Evolutionary conservation across 2,888 invertebrate species (phyloP).

Genomic region (Temnothorax ravouxi): DNA sequence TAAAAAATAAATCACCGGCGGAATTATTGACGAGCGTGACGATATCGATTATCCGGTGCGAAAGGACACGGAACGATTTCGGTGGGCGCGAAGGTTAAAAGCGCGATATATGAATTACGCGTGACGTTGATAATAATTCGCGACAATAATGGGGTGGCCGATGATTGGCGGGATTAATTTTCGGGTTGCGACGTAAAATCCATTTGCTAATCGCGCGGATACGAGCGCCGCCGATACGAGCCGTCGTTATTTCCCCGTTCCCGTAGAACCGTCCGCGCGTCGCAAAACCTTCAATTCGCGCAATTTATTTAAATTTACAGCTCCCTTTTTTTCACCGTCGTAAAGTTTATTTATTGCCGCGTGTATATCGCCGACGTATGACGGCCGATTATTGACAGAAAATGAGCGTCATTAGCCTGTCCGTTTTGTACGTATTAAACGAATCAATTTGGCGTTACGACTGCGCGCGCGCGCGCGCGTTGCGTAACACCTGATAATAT

Average conservation of each 20-base stretch:
- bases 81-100: conserved; percentile 41
- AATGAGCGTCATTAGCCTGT: conserved; percentile 31
- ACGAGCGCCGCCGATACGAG: no score
- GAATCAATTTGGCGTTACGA: conserved; percentile 35
- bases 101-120: conserved; percentile 21
- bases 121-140: conserved; percentile 33
- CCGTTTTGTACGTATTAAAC: conserved; percentile 15
- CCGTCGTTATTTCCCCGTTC: conserved; percentile 8
- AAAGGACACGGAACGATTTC: conserved; percentile 40
- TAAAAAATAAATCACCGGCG: conserved; percentile 43
- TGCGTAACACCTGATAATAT: conserved; percentile 22
- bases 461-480: background rate
- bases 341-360: conserved; percentile 40
- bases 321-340: conserved; percentile 20
- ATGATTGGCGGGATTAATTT: conserved; percentile 47
- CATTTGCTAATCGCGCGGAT: conserved; percentile 16
- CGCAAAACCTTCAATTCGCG: conserved; percentile 14
- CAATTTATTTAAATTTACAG: conserved; percentile 52
- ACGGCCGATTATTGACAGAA: conserved; percentile 42
- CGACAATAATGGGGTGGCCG: conserved; percentile 30
- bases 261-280: background rate
- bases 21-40: conserved; percentile 49
- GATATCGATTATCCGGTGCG: conserved; percentile 45
- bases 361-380: conserved; percentile 18
- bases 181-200: conserved; percentile 28